phyloP scores from a whole-genome alignment of 2,888 invertebrate genomes.

The Exocentrus adspersus region DNA sequence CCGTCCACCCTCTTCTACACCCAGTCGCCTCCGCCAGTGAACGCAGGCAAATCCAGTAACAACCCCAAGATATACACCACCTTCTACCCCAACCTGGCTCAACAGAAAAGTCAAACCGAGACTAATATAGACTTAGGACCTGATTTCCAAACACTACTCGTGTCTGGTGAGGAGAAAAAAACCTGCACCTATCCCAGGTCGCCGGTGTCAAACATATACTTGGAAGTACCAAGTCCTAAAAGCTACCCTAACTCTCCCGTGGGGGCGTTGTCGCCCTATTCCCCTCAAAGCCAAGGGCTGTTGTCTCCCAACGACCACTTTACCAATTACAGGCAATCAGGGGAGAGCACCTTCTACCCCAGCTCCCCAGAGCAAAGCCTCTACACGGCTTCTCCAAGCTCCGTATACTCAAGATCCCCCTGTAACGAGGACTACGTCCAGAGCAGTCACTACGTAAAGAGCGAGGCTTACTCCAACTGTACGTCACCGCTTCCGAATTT shows the following conservation, averaged over 20 bases:
- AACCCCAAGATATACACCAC: slow-evolving; percentile 59
- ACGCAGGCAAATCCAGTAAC: slow-evolving; percentile 55
- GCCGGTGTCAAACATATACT: slow-evolving; percentile 54
- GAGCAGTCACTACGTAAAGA: slow-evolving; percentile 59
- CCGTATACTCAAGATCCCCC: slow-evolving; percentile 69
- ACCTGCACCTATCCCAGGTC: slow-evolving; percentile 49
- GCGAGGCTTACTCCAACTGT: slow-evolving; percentile 67
- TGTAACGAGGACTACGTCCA: slow-evolving; percentile 64
- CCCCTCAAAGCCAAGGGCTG: slow-evolving; percentile 62
- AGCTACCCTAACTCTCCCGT: slow-evolving; percentile 55
- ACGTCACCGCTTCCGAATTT: slow-evolving; percentile 63
- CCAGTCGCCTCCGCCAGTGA: slow-evolving; percentile 56
- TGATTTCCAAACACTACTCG: slow-evolving; percentile 60
- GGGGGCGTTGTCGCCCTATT: slow-evolving; percentile 59
- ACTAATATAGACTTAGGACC: slow-evolving; percentile 55
- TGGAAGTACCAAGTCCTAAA: slow-evolving; percentile 61
- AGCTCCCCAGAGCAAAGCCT: slow-evolving; percentile 65
- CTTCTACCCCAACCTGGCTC: slow-evolving; percentile 56
- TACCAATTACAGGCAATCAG: slow-evolving; percentile 65
- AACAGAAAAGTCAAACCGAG: slow-evolving; percentile 46
- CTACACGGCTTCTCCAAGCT: slow-evolving; percentile 65
- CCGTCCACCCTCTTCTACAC: slow-evolving; percentile 62
- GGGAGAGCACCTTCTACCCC: slow-evolving; percentile 63
- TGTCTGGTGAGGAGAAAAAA: slow-evolving; percentile 51
- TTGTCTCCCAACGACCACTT: slow-evolving; percentile 64